Conservation (phyloP, 1,140 invertebrate species). For the Ostrea edulis region DNA sequence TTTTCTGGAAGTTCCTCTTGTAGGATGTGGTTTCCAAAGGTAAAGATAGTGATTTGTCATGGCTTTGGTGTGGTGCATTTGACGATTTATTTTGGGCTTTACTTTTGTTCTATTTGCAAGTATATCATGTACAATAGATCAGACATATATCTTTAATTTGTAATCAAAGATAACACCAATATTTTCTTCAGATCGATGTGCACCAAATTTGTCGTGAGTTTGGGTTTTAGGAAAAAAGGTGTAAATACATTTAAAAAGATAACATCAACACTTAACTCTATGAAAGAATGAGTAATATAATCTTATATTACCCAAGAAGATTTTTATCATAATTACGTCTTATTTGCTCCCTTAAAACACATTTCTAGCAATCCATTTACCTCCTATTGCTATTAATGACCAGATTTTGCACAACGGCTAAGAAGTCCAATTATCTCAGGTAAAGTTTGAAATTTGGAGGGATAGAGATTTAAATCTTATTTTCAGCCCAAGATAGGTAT, state of each 20-base stretch:
- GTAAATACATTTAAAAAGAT: neutral
- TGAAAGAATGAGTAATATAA: neutral
- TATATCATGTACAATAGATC: no score
- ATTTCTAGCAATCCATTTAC: neutral
- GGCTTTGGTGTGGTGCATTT: neutral
- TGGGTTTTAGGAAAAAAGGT: neutral
- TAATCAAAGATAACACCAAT: no score
- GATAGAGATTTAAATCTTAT: conserved; percentile 17
- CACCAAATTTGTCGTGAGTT: neutral
- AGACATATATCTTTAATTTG: no score
- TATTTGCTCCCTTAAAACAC: neutral
- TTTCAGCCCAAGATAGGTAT: neutral
- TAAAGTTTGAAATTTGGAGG: neutral
- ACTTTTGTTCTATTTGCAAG: no score
- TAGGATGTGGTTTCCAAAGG: conserved; percentile 32
- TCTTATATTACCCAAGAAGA: neutral
- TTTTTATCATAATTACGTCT: neutral
- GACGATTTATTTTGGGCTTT: neutral
- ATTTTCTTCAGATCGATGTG: no score
- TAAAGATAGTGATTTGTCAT: neutral
- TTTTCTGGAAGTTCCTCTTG: neutral
- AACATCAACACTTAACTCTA: neutral
- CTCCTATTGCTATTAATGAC: neutral
- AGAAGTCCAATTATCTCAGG: conserved; percentile 18
- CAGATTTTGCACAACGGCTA: neutral